These are phyloP conservation scores for Sorex maritimensis DNA, from an alignment of 2,797 vertebrate genomes.

Conservation along the genomic window DNA sequence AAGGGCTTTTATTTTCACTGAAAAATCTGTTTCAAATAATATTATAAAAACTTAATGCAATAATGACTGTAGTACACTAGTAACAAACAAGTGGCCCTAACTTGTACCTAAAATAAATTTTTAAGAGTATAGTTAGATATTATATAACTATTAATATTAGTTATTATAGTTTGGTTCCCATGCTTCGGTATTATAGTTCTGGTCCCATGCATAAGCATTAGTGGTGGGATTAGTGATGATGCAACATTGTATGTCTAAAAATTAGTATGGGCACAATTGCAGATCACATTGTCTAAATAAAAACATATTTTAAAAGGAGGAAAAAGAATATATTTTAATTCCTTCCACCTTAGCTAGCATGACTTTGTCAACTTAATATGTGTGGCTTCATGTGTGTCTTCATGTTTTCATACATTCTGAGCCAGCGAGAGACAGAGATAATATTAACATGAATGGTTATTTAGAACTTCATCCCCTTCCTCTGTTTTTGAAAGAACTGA, in stretches of 20 bases:
- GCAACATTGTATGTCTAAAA: too few species aligned
- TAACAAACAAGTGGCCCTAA: constrained; percentile 26
- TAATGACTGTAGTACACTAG: constrained; percentile 9
- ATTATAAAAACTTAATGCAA: neutral
- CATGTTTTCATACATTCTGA: neutral
- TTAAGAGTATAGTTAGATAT: constrained; percentile 10
- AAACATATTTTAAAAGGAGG: too few species aligned
- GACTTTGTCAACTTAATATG: too few species aligned
- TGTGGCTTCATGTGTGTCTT: neutral
- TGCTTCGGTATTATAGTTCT: too few species aligned
- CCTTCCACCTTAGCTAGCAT: too few species aligned
- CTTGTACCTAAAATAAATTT: constrained; percentile 54
- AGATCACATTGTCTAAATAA: too few species aligned
- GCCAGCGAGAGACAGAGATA: neutral
- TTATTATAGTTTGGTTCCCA: too few species aligned
- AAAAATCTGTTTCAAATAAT: constrained; percentile 19
- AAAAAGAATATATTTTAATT: too few species aligned
- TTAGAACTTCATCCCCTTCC: constrained; percentile 21
- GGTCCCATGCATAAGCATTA: too few species aligned
- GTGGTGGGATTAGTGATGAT: too few species aligned
- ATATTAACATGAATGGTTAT: neutral
- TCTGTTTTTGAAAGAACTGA: constrained; percentile 30
- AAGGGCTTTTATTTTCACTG: neutral
- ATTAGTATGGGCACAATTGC: too few species aligned
- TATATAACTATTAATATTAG: neutral